These are phyloP conservation scores for Syngnathoides biaculeatus DNA, from an alignment of 2,113 vertebrate species.

Conservation along the genomic window DNA sequence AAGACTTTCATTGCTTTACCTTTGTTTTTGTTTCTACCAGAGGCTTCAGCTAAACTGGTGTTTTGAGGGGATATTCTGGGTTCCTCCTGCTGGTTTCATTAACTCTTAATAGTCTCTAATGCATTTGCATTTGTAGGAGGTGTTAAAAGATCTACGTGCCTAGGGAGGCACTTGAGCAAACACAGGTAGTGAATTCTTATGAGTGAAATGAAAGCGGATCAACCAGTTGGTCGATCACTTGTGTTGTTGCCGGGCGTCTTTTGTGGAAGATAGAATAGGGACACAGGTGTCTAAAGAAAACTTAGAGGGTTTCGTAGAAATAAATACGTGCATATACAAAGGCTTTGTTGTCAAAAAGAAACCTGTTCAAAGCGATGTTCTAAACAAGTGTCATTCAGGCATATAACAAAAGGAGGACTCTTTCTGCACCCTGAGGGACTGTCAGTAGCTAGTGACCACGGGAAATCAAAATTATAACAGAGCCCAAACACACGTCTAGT, in stretches of 20 bases:
- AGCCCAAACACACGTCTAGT: slow-evolving; percentile 41
- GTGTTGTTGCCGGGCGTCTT: background rate
- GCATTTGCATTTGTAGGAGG: slow-evolving; percentile 25
- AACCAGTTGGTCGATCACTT: slow-evolving; percentile 16
- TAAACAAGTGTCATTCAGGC: slow-evolving; percentile 56
- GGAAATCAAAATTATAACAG: slow-evolving; percentile 35
- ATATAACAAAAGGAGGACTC: slow-evolving; percentile 52
- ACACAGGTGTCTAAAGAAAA: background rate
- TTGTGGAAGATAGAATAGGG: background rate
- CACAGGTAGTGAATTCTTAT: slow-evolving; percentile 3
- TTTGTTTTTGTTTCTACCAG: slow-evolving; percentile 3
- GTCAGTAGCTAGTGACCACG: slow-evolving; percentile 41
- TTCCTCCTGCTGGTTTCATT: slow-evolving; percentile 50
- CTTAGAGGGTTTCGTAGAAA: background rate
- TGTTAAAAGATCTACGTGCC: slow-evolving; percentile 22
- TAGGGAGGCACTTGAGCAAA: slow-evolving; percentile 18
- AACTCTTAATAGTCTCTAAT: slow-evolving; percentile 43
- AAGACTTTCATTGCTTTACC: background rate
- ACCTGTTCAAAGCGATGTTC: slow-evolving; percentile 43
- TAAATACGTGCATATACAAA: background rate
- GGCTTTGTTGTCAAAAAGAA: slow-evolving; percentile 20
- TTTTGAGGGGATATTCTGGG: slow-evolving; percentile 18
- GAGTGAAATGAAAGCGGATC: slow-evolving; percentile 19
- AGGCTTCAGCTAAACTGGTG: slow-evolving; percentile 33
- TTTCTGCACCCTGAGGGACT: slow-evolving; percentile 48